These are phyloP conservation scores for Aldabrachelys gigantea DNA, from an alignment of 2,113 vertebrate species.

Conservation along the genomic window DNA sequence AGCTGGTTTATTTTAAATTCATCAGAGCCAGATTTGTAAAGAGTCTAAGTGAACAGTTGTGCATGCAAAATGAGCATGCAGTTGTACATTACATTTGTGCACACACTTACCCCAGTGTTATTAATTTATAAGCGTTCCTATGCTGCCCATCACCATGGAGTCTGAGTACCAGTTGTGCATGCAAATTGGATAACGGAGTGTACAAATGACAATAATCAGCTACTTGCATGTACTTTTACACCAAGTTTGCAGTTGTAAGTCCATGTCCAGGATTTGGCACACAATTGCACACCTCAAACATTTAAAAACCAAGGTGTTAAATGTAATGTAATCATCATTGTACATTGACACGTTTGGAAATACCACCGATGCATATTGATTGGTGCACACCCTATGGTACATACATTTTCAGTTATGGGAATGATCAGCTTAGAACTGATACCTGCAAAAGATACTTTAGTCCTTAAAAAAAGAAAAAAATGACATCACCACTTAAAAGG, in stretches of 20 bases:
- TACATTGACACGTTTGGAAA: background rate
- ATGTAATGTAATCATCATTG: accelerated
- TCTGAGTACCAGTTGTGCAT: background rate
- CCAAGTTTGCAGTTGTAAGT: background rate
- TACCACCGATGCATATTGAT: background rate
- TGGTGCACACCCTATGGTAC: background rate
- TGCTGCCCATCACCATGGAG: background rate
- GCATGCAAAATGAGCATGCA: background rate
- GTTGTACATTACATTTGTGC: accelerated
- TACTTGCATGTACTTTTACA: background rate
- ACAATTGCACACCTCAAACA: accelerated
- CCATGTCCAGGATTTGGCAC: background rate
- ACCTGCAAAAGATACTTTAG: accelerated
- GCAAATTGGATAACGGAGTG: background rate
- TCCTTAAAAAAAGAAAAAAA: background rate
- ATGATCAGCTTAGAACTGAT: background rate
- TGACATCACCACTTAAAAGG: background rate
- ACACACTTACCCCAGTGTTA: background rate
- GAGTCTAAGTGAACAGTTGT: accelerated
- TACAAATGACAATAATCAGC: background rate
- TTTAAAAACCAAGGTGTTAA: background rate
- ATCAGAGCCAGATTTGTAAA: background rate
- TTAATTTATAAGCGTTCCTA: background rate
- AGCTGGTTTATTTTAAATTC: background rate
- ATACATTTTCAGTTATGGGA: background rate